These are phyloP conservation scores for Spatula clypeata DNA, from an alignment of 2,797 vertebrate species.

Conservation along the genomic window DNA sequence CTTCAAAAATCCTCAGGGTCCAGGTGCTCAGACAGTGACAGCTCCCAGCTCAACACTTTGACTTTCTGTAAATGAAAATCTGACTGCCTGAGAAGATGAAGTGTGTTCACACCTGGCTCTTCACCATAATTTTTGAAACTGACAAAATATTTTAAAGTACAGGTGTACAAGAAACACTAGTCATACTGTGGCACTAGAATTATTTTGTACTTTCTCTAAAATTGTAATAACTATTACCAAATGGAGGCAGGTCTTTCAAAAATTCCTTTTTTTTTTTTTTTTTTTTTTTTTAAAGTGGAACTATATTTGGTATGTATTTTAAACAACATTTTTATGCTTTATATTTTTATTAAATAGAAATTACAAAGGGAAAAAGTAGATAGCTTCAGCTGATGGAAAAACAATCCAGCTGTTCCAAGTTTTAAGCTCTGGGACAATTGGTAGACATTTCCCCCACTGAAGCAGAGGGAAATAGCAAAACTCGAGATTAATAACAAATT, in stretches of 20 bases:
- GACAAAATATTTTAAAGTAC: neutral
- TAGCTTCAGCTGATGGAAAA: neutral
- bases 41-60: neutral
- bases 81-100: neutral
- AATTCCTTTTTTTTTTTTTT: neutral
- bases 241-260: neutral
- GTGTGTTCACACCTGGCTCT: neutral
- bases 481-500: neutral
- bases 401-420: neutral
- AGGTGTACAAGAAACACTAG: neutral
- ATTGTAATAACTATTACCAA: neutral
- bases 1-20: neutral
- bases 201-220: neutral
- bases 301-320: neutral
- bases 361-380: neutral
- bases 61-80: neutral
- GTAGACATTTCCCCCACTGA: neutral
- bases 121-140: neutral
- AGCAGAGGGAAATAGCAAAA: neutral
- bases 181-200: neutral
- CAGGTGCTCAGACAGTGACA: neutral
- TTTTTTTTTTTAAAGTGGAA: neutral
- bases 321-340: neutral
- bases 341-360: neutral
- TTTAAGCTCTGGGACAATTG: neutral